Base-by-base conservation (phyloP, 2,113 vertebrate species). In the Dinomys branickii region DNA sequence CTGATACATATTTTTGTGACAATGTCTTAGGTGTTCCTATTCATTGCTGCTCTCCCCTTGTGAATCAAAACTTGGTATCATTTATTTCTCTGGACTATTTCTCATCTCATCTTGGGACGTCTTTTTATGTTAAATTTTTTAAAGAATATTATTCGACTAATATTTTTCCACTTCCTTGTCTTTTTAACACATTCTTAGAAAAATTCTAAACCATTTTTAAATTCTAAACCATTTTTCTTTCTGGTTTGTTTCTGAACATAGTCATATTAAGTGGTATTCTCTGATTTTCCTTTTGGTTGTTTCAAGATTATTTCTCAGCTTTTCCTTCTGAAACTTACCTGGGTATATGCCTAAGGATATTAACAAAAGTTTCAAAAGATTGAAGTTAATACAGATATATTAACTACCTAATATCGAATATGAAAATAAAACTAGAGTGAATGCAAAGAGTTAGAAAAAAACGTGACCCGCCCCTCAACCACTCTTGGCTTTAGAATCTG, bases 231-330 rank as follows among this genome's bases (percentile, higher is more conserved):
- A n/a, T n/a, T 94, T 84, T 88, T 94, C 38, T 88, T 94, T 38
- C 33, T 24, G 19, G 35, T 65, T 90, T 86, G 22, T 82, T 87
- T 93, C 75, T 80, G n/a, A 63, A 78, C n/a, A 83, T 77, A 96
- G 47, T 12, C 77, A 0, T 38, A 56, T 61, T n/a, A 84, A 52
- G 69, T 44, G 26, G 59, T 91, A 84, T 61, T 47, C 90, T 88
- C 80, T 89, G 38, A 89, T 35, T 92, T 95, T 94, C 59, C 61
- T 96, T 85, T 81, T 50, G 19, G 54, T 73, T 91, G 77, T 93
- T 93, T 91, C 95, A 61, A 56, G 54, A 92, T 65, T 38, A 69
- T 81, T 87, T 61, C 38, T 94, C 50, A 88, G 91, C n/a, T 56
- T 54, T 88, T 89, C 16, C 78, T 83, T 93, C 30, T 84, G 52